Evolutionary conservation across 2,113 vertebrate species (phyloP), one percentile per base, ranked within the genome.

Genomic region (Xiphias gladius): DNA sequence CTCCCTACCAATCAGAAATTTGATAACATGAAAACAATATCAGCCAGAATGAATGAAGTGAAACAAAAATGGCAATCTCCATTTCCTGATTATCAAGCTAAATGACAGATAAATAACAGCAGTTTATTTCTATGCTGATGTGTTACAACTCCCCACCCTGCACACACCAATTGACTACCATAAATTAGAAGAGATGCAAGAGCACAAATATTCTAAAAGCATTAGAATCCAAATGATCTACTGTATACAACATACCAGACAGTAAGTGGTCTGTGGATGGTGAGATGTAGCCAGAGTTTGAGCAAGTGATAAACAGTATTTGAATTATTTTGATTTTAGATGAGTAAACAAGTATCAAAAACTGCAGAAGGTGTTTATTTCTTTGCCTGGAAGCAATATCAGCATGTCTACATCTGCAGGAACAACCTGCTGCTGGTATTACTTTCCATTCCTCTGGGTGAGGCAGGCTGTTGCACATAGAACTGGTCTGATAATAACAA

Each of bases 331-430:
- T 39, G 8, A 39, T 7, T 39, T 10, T 39, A 7, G 32, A 35
- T 35, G 32, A 35, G 9, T 39, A 39, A 7, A 9, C 30, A 11
- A 7, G 41, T 61, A 39, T 66, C 26, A 19, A 30, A 48, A 79
- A 64, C 43, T 41, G 39, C 62, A 67, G 48, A n/a, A 9, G 39
- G 20, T 37, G 24, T 63, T 63, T 19, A 22, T 57, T 37, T 83
- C 28, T 46, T 37, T 59, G 85, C 85, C 72, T 52, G 16, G 46
- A 66, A 75, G 78, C 32, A 16, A 43, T 22, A 65, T 19, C 41
- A 32, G 16, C 19, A 57, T 9, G 52, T 65, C 63, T 71, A 17
- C 48, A 37, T 64, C 26, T 41, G 75, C 65, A 64, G 65, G 73
- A 57, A 59, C 8, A 62, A 63, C 54, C 14, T 61, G 57, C 32